phyloP scores from a whole-genome alignment of 2,888 invertebrate species.

The Mythimna impura region DNA sequence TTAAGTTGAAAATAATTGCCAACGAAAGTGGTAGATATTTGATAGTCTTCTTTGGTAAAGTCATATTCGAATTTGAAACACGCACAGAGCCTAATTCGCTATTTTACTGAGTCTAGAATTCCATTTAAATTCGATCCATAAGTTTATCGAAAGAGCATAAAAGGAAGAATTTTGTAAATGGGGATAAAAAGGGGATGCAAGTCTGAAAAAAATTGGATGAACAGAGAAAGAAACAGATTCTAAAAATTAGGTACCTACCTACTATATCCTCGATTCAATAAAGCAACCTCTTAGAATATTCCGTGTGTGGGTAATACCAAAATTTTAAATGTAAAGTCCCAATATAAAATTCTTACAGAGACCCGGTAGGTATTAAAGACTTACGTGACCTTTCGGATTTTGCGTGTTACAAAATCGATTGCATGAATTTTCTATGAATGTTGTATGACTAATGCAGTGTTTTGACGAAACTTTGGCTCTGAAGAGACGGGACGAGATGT shows the following conservation, averaged over 20 bases:
- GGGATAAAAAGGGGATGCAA: too few species aligned
- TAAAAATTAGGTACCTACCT: too few species aligned
- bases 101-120: background rate
- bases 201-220: too few species aligned
- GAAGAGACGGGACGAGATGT: conserved; percentile 16
- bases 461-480: conserved; percentile 5
- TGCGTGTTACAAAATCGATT: conserved; percentile 34
- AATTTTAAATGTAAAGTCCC: background rate
- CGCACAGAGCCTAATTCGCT: background rate
- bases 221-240: too few species aligned
- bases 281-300: too few species aligned
- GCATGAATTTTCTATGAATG: conserved; percentile 13
- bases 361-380: background rate
- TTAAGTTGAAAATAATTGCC: conserved; percentile 36
- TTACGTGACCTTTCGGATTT: conserved; percentile 17
- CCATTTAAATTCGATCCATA: too few species aligned
- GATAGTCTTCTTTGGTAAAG: background rate
- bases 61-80: background rate
- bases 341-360: conserved; percentile 7
- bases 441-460: conserved; percentile 20
- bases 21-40: conserved; percentile 5
- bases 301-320: background rate
- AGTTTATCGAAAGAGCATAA: background rate
- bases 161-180: background rate
- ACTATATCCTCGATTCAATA: too few species aligned